Evolutionary conservation across 2,113 vertebrate genomes (phyloP).

Genomic region (Chamaea fasciata): DNA sequence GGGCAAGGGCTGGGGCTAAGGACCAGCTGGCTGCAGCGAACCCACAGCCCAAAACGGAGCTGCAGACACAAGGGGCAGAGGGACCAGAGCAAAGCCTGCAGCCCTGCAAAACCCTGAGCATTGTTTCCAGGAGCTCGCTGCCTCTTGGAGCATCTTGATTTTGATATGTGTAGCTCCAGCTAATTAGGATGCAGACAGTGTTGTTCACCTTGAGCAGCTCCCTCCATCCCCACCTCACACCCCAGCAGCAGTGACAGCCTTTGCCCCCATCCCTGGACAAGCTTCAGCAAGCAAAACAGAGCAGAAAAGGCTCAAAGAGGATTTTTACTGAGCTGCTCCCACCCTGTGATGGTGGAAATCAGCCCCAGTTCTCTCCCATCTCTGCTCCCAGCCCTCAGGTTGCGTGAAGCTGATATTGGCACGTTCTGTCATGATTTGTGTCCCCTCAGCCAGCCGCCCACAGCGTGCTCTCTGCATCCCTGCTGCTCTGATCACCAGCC

Average conservation of each 20-base stretch:
- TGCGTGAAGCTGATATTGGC: not conserved
- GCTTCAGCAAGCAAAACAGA: not conserved
- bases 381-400: not conserved
- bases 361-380: not conserved
- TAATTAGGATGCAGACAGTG: conserved; percentile 33
- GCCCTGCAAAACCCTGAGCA: not conserved
- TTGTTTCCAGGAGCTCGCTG: not conserved
- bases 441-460: not conserved
- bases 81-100: not conserved
- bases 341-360: not conserved
- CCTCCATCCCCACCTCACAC: not conserved
- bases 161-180: not conserved
- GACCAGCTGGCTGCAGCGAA: not conserved
- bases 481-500: not conserved
- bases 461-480: not conserved
- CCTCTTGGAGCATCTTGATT: not conserved
- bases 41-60: not conserved
- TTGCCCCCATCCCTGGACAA: not conserved
- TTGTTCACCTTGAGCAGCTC: not conserved
- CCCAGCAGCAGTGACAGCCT: not conserved
- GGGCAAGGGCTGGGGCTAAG: not conserved
- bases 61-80: not conserved
- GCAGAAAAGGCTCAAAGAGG: not conserved
- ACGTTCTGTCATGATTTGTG: not conserved
- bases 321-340: not conserved